A percentile compares a stretch with the other conserved stretches of the same genome.
Conservation (phyloP, 1,140 invertebrate genomes). For the Polypedilum pembai region DNA sequence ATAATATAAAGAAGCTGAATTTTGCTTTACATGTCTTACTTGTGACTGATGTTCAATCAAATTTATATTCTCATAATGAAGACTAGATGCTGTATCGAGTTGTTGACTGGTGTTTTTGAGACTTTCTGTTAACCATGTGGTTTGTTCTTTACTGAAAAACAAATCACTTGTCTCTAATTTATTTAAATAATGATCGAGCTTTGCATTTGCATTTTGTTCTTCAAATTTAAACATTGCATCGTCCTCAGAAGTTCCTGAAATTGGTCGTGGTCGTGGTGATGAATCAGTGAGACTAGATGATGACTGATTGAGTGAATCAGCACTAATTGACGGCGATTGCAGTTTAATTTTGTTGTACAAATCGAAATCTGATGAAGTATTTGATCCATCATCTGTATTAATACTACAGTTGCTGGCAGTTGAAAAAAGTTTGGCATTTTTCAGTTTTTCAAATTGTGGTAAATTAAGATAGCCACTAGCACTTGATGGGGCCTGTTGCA, state of each 20-base stretch:
- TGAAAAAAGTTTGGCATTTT: constrained; percentile 40
- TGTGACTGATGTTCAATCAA: constrained; percentile 33
- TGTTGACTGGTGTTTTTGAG: not conserved
- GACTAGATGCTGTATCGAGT: not conserved
- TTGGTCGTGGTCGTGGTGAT: constrained; percentile 57
- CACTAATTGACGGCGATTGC: constrained; percentile 33
- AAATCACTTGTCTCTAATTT: constrained; percentile 50
- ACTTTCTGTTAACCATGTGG: not conserved
- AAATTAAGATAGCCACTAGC: constrained; percentile 22
- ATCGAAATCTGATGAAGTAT: constrained; percentile 41
- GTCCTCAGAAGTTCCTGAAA: constrained; percentile 49
- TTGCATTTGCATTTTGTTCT: constrained; percentile 47
- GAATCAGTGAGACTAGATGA: constrained; percentile 39
- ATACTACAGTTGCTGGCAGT: constrained; percentile 42
- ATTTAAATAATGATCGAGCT: constrained; percentile 59
- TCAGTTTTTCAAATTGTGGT: constrained; percentile 31
- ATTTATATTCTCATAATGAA: constrained; percentile 30
- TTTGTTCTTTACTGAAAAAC: constrained; percentile 31
- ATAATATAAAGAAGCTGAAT: constrained; percentile 33
- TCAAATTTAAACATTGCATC: constrained; percentile 57
- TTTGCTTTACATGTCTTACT: constrained; percentile 36
- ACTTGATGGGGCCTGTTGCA: not conserved
- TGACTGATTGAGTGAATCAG: constrained; percentile 36
- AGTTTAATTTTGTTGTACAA: constrained; percentile 39
- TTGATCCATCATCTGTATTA: constrained; percentile 42